Evolutionary conservation across 2,797 vertebrate species (phyloP), one percentile per base, ranked within the genome.

Genomic region (Pampus argenteus): DNA sequence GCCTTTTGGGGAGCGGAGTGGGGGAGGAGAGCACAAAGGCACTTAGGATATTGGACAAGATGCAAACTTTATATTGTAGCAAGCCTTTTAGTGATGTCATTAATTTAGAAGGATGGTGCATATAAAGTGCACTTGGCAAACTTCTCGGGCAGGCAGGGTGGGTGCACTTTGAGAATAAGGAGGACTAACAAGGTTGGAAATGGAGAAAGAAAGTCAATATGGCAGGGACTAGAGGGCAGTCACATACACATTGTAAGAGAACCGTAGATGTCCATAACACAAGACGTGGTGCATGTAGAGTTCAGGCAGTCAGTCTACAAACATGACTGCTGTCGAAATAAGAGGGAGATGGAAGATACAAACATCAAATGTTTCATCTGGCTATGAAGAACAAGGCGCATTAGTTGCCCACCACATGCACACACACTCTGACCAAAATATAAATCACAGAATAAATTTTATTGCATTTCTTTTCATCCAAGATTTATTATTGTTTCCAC

Each of bases 31-130:
- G 90, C 88, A 91, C 92, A 91, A 88, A 93, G 94, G 94, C 94
- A 95, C 94, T 95, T 95, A 95, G 91, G 92, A 95, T 93, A 95
- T 95, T 95, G 93, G 91, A 94, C 91, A 90, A 90, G 93, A 95
- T 90, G 93, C 92, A 90, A 93, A 93, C 93, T 94, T 94, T 94
- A 94, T 92, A 90, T 92, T 94, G 91, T 93, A 91, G 87, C 89
- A 78, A 88, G 92, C 90, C 91, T 93, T 92, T 93, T 93, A 94
- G 93, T 94, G 93, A 94, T 93, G 94, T 94, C 94, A 94, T 95
- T 94, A 91, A 94, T 94, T 95, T 93, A 93, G 91, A 90, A 87
- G 90, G 90, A 92, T 90, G 89, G 91, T 90, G 92, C 88, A 92
- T 91, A 92, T 91, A 91, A 93, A 94, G 92, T 93, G 91, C 90